Conservation (phyloP, 2,797 vertebrate genomes). For the Coregonus sp. region DNA sequence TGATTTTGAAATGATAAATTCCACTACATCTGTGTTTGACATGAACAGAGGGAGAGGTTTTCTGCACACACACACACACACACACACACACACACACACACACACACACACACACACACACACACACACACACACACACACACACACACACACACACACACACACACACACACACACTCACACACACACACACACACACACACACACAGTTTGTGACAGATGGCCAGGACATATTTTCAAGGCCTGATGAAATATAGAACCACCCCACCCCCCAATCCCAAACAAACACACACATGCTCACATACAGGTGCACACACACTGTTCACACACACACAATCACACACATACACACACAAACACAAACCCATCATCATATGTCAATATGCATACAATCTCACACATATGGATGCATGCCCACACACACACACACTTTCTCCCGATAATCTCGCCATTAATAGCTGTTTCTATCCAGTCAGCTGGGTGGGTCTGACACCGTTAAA, state of each 20-base stretch:
- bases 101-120: slow-evolving; percentile 2
- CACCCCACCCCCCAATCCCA: neutral
- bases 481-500: slow-evolving; percentile 16
- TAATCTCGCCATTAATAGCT: neutral
- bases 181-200: slow-evolving; percentile 3
- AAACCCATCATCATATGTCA: too few relatives aligned
- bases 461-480: slow-evolving; percentile 18
- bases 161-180: slow-evolving; percentile 10
- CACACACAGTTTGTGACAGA: slow-evolving; percentile 7
- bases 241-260: too few relatives aligned
- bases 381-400: too few relatives aligned
- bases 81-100: neutral
- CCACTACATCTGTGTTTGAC: too few relatives aligned
- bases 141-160: slow-evolving; percentile 4
- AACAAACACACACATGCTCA: neutral
- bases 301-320: slow-evolving; percentile 1
- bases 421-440: slow-evolving; percentile 12
- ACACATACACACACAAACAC: too few relatives aligned
- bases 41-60: too few relatives aligned
- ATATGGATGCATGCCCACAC: neutral
- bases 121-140: slow-evolving; percentile 11
- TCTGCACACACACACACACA: too few relatives aligned
- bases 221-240: too few relatives aligned
- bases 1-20: too few relatives aligned
- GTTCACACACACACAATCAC: neutral